Evolutionary conservation across 2,888 invertebrate genomes (phyloP), one percentile per base, ranked within the genome.

Genomic region (Elysia crispata): DNA sequence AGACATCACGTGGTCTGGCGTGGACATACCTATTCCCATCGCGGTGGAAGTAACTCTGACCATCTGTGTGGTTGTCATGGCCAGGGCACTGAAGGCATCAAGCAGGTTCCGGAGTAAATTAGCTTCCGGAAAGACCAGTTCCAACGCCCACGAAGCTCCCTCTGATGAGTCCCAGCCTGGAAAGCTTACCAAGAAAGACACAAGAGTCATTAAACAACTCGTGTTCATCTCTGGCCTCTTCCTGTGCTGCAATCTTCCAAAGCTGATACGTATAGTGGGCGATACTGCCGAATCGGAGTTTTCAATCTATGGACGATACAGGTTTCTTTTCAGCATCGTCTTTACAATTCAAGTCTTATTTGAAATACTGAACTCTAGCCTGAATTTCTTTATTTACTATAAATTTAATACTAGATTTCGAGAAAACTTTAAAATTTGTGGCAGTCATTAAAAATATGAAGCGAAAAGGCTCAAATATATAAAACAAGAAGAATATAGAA

Each of bases 21-120:
- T 66, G 49, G 78, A 78, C 28, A 49, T 62, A 0, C 31, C 41
- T 25, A 11, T 78, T 1, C 57, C 78, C 20, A 3, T 49, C 6
- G 49, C 25, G 28, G 54, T 72, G 8, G 72, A 78, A 25, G 3
- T 78, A 0, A n/a, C 72, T 20, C 28, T 78, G 41, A 49, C 41
- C n/a, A 23, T 28, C 30, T 78, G 72, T 20, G 72, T 78, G 20
- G 41, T 72, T 0, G 64, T 78, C 20, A 78, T 78, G 78, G 62
- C 62, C 11, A n/a, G n/a, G n/a, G 72, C 23, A 5, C 72, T 78
- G 0, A 33, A 62, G 30, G 57, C 60, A 41, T 60, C 72, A 0
- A 57, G 15, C 13, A 62, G 72, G 41, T 78, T 78, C 33, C 49
- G 72, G 31, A 23, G 23, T 18, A 25, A 18, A 13, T 18, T 60